A percentile compares a stretch with the other conserved stretches of the same genome.
phyloP scores from a whole-genome alignment of 2,888 invertebrate genomes.

The Melieria omissa region DNA sequence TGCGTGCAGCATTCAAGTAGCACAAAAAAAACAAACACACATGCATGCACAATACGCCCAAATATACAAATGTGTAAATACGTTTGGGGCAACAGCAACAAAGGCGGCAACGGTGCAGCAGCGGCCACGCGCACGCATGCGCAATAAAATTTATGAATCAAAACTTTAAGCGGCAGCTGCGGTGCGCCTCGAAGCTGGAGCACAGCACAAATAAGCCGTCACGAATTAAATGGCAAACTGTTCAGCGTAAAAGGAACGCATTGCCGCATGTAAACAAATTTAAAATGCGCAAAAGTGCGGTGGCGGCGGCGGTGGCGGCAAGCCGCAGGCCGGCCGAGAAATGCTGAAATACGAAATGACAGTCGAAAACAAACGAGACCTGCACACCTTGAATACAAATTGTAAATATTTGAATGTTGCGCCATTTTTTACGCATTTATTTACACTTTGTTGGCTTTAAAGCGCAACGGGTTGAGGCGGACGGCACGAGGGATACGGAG shows the following conservation, averaged over 20 bases:
- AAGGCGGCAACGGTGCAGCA: neutral
- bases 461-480: no score
- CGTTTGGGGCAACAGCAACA: neutral
- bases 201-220: no score
- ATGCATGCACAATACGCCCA: neutral
- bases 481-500: no score
- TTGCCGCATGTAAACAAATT: constrained; percentile 25
- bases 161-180: neutral
- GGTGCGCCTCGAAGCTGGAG: no score
- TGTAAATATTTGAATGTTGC: constrained; percentile 40
- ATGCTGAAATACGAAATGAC: no score
- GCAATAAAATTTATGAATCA: constrained; percentile 29
- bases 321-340: no score
- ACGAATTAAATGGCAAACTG: no score
- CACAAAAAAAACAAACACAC: constrained; percentile 1
- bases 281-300: neutral
- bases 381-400: constrained; percentile 46
- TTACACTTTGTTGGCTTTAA: no score
- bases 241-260: neutral
- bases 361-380: constrained; percentile 23
- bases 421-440: neutral
- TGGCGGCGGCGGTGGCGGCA: no score
- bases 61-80: neutral
- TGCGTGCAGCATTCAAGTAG: constrained; percentile 19
- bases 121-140: constrained; percentile 24